Percentiles rank a stretch among this genome's conserved stretches.
phyloP scores from a whole-genome alignment of 2,888 invertebrate species.

The Hermodice carunculata region DNA sequence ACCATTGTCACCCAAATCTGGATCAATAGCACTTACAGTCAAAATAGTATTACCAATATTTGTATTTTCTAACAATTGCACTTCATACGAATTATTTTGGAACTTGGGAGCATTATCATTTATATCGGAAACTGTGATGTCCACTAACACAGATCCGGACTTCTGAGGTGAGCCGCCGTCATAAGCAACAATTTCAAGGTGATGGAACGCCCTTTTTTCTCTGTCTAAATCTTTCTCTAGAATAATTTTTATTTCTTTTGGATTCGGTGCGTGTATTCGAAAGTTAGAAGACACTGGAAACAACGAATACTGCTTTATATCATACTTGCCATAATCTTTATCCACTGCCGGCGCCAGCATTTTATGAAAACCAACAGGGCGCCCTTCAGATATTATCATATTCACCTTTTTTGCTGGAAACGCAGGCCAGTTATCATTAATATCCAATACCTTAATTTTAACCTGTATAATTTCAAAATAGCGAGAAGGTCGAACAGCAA shows the following conservation, averaged over 20 bases:
- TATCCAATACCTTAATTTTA: conserved; percentile 44
- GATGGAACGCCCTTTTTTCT: conserved; percentile 67
- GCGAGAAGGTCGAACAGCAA: too few relatives aligned
- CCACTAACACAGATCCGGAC: conserved; percentile 26
- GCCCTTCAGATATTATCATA: conserved; percentile 39
- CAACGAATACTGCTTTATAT: conserved; percentile 73
- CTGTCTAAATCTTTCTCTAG: conserved; percentile 24
- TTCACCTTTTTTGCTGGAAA: conserved; percentile 35
- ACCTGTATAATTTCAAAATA: too few relatives aligned
- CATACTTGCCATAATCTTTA: conserved; percentile 86
- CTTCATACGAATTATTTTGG: conserved; percentile 23
- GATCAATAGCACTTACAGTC: conserved; percentile 45
- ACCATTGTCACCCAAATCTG: conserved; percentile 43
- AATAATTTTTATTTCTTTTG: too few relatives aligned
- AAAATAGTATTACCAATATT: conserved; percentile 19
- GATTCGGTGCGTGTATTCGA: too few relatives aligned
- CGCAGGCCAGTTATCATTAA: conserved; percentile 51
- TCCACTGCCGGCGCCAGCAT: conserved; percentile 76
- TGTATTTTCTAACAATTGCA: conserved; percentile 18
- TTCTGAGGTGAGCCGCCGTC: conserved; percentile 50
- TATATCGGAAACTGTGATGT: conserved; percentile 34
- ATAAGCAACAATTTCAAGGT: conserved; percentile 80
- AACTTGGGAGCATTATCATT: conserved; percentile 40
- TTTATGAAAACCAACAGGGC: conserved; percentile 32
- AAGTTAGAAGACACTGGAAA: conserved; percentile 1